These are phyloP conservation scores for Hoplodrina ambigua DNA, from an alignment of 2,888 invertebrate genomes.

Conservation along the genomic window DNA sequence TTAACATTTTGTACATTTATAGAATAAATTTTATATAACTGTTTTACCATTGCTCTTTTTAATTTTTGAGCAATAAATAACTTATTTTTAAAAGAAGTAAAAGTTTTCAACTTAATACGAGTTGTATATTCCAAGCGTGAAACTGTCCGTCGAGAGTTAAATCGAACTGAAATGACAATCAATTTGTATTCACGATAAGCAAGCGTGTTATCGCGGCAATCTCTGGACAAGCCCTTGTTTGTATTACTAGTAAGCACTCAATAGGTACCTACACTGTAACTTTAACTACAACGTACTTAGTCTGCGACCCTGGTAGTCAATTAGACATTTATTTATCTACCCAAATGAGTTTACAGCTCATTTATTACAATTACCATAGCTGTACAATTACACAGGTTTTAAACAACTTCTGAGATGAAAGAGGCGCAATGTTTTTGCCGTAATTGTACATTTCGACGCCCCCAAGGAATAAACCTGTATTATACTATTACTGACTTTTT, in stretches of 20 bases:
- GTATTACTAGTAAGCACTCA: conserved; percentile 6
- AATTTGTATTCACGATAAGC: conserved; percentile 81
- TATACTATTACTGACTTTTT: too few species aligned
- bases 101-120: conserved; percentile 13
- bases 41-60: too few species aligned
- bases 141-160: conserved; percentile 62
- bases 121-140: conserved; percentile 49
- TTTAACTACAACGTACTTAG: conserved; percentile 9
- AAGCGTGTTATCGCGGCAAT: conserved; percentile 75
- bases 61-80: too few species aligned
- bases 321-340: conserved; percentile 18
- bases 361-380: conserved; percentile 2
- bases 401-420: conserved; percentile 35
- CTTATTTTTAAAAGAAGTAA: conserved; percentile 10
- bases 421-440: conserved; percentile 63
- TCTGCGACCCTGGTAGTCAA: conserved; percentile 16
- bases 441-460: conserved; percentile 72
- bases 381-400: conserved; percentile 5
- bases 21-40: too few species aligned
- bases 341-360: conserved; percentile 17
- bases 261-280: not conserved
- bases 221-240: conserved; percentile 68
- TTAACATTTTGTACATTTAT: too few species aligned
- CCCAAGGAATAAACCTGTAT: too few species aligned
- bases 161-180: conserved; percentile 74